phyloP scores from a whole-genome alignment of 23 tunicate species.

The Oikopleura dioica region DNA sequence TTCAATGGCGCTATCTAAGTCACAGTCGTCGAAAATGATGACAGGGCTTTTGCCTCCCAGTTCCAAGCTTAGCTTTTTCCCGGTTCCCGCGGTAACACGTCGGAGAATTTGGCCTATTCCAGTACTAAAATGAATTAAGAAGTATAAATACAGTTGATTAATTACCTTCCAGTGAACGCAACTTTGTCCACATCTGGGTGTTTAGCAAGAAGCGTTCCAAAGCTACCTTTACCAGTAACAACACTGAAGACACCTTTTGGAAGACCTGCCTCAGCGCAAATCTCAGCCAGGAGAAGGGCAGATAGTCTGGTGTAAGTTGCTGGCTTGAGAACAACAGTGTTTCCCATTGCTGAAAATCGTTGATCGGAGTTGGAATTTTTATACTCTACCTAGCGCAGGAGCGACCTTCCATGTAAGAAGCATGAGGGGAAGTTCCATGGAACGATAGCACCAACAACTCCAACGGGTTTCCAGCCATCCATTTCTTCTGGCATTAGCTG shows the following conservation, averaged over 20 bases:
- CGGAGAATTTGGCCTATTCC: conserved; percentile 64
- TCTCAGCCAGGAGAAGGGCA: conserved; percentile 67
- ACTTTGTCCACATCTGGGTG: conserved; percentile 89
- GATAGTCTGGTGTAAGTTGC: conserved; percentile 65
- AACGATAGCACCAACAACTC: conserved; percentile 30
- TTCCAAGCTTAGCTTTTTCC: conserved; percentile 65
- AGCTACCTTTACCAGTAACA: conserved; percentile 84
- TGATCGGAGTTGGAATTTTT: neutral
- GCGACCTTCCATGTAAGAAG: conserved; percentile 80
- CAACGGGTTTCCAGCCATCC: conserved; percentile 95
- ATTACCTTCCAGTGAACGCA: conserved; percentile 53
- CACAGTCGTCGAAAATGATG: conserved; percentile 68
- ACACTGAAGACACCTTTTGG: conserved; percentile 97
- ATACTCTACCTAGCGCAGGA: neutral
- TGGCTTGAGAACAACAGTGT: conserved; percentile 77
- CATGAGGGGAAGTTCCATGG: conserved; percentile 96
- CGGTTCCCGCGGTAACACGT: conserved; percentile 58
- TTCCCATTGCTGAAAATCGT: conserved; percentile 45
- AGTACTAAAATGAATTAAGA: neutral
- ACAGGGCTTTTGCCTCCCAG: conserved; percentile 88
- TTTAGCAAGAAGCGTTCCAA: conserved; percentile 59
- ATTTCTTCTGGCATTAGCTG: conserved; percentile 51
- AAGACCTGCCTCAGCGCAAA: conserved; percentile 80
- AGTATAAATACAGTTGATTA: neutral
- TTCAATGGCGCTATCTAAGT: conserved; percentile 73